These are phyloP conservation scores for Patiria miniata DNA, from an alignment of 35 echinoderm and acorn worm genomes.

Conservation along the genomic window DNA sequence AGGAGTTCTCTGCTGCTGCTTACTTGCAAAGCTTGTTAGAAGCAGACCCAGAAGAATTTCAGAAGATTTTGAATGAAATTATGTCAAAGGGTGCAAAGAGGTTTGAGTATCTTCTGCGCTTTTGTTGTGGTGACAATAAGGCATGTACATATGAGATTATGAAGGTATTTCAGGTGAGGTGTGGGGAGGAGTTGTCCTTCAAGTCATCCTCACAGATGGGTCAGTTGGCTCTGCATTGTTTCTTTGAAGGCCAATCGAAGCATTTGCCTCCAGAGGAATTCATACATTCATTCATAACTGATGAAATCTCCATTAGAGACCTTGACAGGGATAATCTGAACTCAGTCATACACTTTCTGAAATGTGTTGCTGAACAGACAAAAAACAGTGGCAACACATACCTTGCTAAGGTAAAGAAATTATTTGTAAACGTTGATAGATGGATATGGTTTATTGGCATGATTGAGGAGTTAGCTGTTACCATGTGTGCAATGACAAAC, in stretches of 20 bases:
- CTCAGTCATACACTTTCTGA: neutral
- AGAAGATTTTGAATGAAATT: neutral
- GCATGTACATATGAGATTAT: neutral
- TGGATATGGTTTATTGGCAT: neutral
- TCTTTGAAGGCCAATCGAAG: neutral
- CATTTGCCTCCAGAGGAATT: slow-evolving; percentile 3
- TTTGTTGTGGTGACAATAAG: slow-evolving; percentile 12
- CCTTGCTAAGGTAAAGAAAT: neutral
- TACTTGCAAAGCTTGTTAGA: neutral
- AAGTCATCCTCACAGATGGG: neutral
- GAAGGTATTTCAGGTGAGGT: neutral
- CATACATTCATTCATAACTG: neutral
- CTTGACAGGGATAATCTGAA: neutral
- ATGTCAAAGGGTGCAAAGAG: neutral
- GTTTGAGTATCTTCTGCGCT: neutral
- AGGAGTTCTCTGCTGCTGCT: neutral
- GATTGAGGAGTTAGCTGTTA: neutral
- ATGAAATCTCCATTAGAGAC: neutral
- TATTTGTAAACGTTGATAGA: neutral
- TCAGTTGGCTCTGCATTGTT: neutral
- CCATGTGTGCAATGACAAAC: neutral
- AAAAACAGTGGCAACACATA: neutral
- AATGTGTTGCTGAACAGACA: neutral
- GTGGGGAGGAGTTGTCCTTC: neutral
- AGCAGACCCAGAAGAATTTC: neutral